A percentile compares a stretch with the other conserved stretches of the same genome.
Conservation (phyloP, 2,113 vertebrate genomes). For the Phoenicopterus ruber region DNA sequence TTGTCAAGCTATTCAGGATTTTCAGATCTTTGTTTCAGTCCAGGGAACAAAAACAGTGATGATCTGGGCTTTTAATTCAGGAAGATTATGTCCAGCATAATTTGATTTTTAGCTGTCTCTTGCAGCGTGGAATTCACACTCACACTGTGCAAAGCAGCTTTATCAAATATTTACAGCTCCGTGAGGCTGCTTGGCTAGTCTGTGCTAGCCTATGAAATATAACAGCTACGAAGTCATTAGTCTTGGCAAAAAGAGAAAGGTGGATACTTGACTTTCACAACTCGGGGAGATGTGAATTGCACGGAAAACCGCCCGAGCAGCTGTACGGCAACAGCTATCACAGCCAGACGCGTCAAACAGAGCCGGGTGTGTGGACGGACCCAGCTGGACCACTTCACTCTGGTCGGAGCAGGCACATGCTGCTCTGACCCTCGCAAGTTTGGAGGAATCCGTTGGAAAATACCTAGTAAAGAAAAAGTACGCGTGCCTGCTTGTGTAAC, state of each 20-base stretch:
- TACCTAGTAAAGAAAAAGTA: background rate
- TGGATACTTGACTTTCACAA: background rate
- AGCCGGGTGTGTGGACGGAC: accelerated
- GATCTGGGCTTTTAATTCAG: background rate
- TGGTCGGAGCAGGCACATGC: background rate
- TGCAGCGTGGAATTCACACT: background rate
- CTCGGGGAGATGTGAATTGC: background rate
- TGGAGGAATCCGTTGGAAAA: background rate
- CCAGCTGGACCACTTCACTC: background rate
- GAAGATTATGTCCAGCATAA: background rate
- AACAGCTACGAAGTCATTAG: background rate
- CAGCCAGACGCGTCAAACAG: accelerated
- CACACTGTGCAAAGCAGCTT: background rate
- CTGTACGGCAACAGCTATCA: background rate
- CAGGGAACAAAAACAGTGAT: background rate
- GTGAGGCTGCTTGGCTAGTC: background rate
- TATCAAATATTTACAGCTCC: background rate
- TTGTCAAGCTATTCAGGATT: background rate
- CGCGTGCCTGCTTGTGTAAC: accelerated
- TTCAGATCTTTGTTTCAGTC: background rate
- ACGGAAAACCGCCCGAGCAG: background rate
- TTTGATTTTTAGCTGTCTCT: background rate
- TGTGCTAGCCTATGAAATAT: background rate
- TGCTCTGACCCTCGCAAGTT: background rate
- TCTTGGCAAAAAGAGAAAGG: background rate